phyloP scores from a whole-genome alignment of 2,888 invertebrate species.

The Antheraea assamensis region DNA sequence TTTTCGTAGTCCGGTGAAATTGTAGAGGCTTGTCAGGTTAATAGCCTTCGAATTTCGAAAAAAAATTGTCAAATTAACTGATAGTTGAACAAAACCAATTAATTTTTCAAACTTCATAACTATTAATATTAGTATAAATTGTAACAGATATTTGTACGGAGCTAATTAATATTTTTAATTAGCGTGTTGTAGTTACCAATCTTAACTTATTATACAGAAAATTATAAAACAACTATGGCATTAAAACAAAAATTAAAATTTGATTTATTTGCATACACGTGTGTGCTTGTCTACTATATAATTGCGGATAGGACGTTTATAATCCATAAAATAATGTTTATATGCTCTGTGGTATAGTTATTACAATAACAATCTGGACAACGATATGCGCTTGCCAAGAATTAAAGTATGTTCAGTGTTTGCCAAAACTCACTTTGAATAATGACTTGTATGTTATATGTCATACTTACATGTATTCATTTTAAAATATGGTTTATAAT shows the following conservation, averaged over 20 bases:
- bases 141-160: too few species aligned
- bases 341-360: not conserved
- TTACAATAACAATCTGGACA: not conserved
- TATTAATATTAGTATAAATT: too few species aligned
- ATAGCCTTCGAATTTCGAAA: too few species aligned
- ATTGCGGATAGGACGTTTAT: not conserved
- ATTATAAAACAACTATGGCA: not conserved
- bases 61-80: too few species aligned
- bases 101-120: too few species aligned
- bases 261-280: not conserved
- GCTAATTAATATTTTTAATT: too few species aligned
- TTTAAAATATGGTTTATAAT: not conserved
- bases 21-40: too few species aligned
- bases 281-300: not conserved
- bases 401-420: not conserved
- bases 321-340: not conserved
- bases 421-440: not conserved
- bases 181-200: too few species aligned
- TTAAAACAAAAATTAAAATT: not conserved
- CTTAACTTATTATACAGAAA: too few species aligned
- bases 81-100: too few species aligned
- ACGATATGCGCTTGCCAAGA: not conserved
- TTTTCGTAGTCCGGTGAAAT: too few species aligned
- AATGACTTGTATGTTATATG: not conserved
- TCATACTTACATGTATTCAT: not conserved